Evolutionary conservation across 2,888 invertebrate genomes (phyloP), one percentile per base, ranked within the genome.

Genomic region (Himalopsyche tibetana): DNA sequence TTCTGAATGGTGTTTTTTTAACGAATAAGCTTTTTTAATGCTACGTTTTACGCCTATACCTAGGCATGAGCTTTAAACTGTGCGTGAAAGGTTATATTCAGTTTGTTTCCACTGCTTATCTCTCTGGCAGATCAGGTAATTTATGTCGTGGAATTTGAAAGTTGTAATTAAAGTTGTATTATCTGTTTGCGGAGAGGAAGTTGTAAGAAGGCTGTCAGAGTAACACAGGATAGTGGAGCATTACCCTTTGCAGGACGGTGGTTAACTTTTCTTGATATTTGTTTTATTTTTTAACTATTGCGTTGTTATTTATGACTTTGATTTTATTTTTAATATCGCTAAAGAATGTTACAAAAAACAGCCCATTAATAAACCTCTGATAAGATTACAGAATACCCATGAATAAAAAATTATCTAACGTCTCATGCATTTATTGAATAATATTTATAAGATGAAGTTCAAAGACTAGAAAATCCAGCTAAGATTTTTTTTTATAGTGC

Each of bases 111-210:
- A n/a, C n/a, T 8, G 81, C n/a, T 55, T 84, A 87, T 88, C 88
- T 84, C 15, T 55, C 40, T 51, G 85, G 82, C 45, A 69, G 85
- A 88, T 88, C 88, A 81, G 87, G 88, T 88, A 82, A 88, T 88
- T 88, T 88, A 88, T 87, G 88, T 87, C 87, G 84, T 84, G 69
- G 87, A 87, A 88, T 88, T 87, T 87, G 88, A 87, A 88, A 88
- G 87, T 88, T 86, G 87, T 87, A 88, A 87, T 88, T 88, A 88
- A 88, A 87, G 88, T 87, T 85, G 87, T 87, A 86, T 86, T 87
- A 88, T 88, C 88, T 86, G 82, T 79, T 56, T 40, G 83, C 42
- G 56, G 28, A n/a, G 55, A 36, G 80, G n/a, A 40, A 40, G 55
- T 51, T 85, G 85, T 82, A 69, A 82, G 82, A 85, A 85, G 85